Conservation (phyloP, 2,888 invertebrate species). For the Trypoxylon attenuatum region DNA sequence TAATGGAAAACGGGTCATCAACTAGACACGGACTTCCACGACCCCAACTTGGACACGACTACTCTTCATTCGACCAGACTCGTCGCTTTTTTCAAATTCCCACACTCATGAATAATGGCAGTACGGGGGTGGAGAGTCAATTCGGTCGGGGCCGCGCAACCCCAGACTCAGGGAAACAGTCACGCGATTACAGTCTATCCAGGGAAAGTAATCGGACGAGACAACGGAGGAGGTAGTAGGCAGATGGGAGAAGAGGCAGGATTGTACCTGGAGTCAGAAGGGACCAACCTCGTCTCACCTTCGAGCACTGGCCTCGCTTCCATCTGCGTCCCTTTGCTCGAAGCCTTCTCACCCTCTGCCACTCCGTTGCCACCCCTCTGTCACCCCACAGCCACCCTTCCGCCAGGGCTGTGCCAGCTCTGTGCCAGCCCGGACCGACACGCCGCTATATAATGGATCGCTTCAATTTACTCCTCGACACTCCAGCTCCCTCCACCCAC, state of each 20-base stretch:
- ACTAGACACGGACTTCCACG: background rate
- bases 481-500: conserved; percentile 9
- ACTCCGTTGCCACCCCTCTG: too few species aligned
- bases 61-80: too few species aligned
- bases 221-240: background rate
- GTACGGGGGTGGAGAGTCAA: too few species aligned
- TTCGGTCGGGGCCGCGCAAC: too few species aligned
- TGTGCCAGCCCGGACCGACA: conserved; percentile 29
- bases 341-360: conserved; percentile 6
- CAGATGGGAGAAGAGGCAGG: background rate
- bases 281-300: background rate
- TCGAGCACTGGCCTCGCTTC: background rate
- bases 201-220: background rate
- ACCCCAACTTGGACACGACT: too few species aligned
- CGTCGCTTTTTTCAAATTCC: too few species aligned
- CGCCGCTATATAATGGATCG: conserved; percentile 65
- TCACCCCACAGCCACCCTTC: too few species aligned
- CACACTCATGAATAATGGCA: too few species aligned
- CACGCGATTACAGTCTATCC: background rate
- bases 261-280: background rate
- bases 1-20: background rate
- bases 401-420: too few species aligned
- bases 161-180: background rate
- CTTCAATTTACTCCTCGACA: conserved; percentile 65
- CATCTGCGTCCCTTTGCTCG: conserved; percentile 13